Conservation (phyloP, 2,797 vertebrate species). For the Selene dorsalis region DNA sequence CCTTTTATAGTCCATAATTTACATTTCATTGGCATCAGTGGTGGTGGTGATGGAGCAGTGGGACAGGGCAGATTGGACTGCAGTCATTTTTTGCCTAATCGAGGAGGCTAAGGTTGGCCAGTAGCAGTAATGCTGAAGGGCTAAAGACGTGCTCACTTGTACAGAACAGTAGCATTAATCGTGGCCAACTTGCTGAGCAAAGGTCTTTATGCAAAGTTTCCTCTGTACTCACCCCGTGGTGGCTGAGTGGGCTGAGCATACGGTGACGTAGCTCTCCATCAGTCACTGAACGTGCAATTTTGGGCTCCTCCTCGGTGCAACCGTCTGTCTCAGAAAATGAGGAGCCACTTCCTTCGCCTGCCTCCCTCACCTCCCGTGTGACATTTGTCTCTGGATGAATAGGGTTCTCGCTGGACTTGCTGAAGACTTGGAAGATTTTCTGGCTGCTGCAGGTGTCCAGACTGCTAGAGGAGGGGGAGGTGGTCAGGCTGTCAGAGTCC, state of each 20-base stretch:
- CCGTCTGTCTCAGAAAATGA: constrained; percentile 90
- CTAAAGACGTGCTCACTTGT: background rate
- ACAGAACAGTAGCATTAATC: background rate
- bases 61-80: background rate
- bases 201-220: background rate
- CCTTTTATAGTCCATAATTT: background rate
- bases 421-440: constrained; percentile 87
- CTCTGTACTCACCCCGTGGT: constrained; percentile 90
- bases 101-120: background rate
- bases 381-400: constrained; percentile 59
- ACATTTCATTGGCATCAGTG: background rate
- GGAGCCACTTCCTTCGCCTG: constrained; percentile 78
- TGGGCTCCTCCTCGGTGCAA: constrained; percentile 82
- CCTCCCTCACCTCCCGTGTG: constrained; percentile 62
- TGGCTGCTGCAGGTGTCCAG: constrained; percentile 90
- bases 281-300: constrained; percentile 90
- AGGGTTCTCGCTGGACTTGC: constrained; percentile 76
- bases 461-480: constrained; percentile 90
- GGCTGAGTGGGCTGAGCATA: constrained; percentile 85
- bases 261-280: constrained; percentile 93
- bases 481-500: constrained; percentile 84
- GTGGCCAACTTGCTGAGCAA: background rate
- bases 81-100: background rate
- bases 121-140: background rate
- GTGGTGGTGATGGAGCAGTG: no score